These are phyloP conservation scores for Galaxias olidus DNA, from an alignment of 2,797 vertebrate genomes.

Conservation along the genomic window DNA sequence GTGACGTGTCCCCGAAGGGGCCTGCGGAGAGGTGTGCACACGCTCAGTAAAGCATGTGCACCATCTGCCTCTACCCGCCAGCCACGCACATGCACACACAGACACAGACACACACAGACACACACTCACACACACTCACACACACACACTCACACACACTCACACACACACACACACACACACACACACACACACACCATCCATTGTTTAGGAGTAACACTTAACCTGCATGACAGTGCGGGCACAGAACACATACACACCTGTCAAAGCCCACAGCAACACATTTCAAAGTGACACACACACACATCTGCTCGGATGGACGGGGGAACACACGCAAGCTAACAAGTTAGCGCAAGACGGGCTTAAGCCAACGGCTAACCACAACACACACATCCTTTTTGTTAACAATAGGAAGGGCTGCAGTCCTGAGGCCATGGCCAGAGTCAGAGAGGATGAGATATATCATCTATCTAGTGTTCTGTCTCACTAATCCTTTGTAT, in stretches of 20 bases:
- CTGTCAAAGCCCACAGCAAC: not conserved
- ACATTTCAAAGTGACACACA: not conserved
- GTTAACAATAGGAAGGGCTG: slow-evolving; percentile 17
- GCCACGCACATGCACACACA: no score
- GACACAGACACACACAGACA: slow-evolving; percentile 11
- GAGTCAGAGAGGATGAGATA: slow-evolving; percentile 19
- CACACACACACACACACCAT: slow-evolving; percentile 21
- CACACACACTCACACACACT: slow-evolving; percentile 11
- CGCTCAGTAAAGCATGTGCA: slow-evolving; percentile 55
- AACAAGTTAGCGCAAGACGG: not conserved
- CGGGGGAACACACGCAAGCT: not conserved
- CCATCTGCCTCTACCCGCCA: slow-evolving; percentile 59
- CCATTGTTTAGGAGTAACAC: not conserved
- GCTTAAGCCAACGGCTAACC: slow-evolving; percentile 3
- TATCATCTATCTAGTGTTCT: slow-evolving; percentile 24
- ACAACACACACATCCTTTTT: slow-evolving; percentile 39
- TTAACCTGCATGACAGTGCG: not conserved
- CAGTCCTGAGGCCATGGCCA: slow-evolving; percentile 24
- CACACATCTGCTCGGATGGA: not conserved
- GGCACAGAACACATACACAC: not conserved
- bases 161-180: not conserved
- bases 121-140: slow-evolving; percentile 13
- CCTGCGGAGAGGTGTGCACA: slow-evolving; percentile 44
- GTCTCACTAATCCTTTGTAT: not conserved
- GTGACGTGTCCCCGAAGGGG: slow-evolving; percentile 47